Evolutionary conservation across 2,797 vertebrate genomes (phyloP), one percentile per base, ranked within the genome.

Genomic region (Octomys mimax): DNA sequence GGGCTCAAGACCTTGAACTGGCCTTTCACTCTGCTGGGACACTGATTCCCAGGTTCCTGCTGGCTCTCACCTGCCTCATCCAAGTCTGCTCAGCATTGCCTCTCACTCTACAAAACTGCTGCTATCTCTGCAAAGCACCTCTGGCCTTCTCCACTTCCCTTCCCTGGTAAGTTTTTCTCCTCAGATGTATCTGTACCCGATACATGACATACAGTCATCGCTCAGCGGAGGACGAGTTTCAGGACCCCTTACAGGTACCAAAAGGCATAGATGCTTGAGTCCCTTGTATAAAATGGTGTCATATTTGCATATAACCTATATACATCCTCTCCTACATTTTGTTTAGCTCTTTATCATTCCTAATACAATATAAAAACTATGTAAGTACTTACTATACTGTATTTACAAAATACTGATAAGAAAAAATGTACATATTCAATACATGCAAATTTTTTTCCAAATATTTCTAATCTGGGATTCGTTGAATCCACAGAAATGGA

Each of bases 171-270:
- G 6, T 13, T 24, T 31, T 46, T 36, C 83, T 39, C 24, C 39
- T 10, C 4, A 22, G 36, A 31, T 46, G 6, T 1, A 6, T 5
- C 12, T 1, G 4, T 33, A 57, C 46, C 46, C 46, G 68, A 36
- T 11, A 12, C 1, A 9, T 0, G 6, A 39, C 10, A 14, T 1
- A 9, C 6, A 33, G 2, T 13, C 36, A 9, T 33, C 54, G 5
- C 36, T 87, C 18, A 42, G 71, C 21, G 13, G 71, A 4, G 13
- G 6, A 14, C 36, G 0, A 42, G 21, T 49, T 78, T 57, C 52
- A 73, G 85, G 54, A 24, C n/a, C 14, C 66, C 49, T 46, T 57
- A 49, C 84, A 57, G 66, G 36, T 71, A 54, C n/a, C 84, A 57
- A 39, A 36, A 36, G 28, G 22, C 22, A 36, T 3, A 14, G 42